Conservation (phyloP, 2,888 invertebrate species). For the Catocala fraxini region DNA sequence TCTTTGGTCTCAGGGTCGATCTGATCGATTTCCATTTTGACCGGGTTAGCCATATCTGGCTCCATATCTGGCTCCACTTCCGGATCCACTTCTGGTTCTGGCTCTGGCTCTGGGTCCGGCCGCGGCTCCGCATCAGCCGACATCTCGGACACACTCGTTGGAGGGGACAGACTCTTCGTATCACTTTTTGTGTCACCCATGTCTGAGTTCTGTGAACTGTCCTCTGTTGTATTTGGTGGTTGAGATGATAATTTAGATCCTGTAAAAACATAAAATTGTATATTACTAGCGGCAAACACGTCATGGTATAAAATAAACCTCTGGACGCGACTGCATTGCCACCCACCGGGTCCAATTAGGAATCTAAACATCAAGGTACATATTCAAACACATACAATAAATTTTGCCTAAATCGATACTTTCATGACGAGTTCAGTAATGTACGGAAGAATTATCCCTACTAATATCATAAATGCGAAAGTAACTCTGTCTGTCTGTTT, state of each 20-base stretch:
- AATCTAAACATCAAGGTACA: too few species aligned
- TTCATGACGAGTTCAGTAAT: too few species aligned
- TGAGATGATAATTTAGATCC: conserved; percentile 62
- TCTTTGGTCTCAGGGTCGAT: conserved; percentile 53
- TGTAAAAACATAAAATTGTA: conserved; percentile 33
- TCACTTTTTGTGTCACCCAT: conserved; percentile 77
- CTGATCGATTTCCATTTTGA: conserved; percentile 58
- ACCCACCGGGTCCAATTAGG: too few species aligned
- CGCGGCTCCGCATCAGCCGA: conserved; percentile 64
- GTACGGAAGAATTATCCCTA: too few species aligned
- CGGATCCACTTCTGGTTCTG: conserved; percentile 10
- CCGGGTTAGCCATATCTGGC: conserved; percentile 13
- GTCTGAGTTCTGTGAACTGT: conserved; percentile 79
- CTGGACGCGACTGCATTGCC: too few species aligned
- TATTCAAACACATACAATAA: too few species aligned
- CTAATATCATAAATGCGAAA: too few species aligned
- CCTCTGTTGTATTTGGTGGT: conserved; percentile 71
- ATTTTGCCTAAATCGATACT: too few species aligned
- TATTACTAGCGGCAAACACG: background rate
- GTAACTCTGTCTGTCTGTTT: too few species aligned
- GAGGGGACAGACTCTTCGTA: conserved; percentile 74
- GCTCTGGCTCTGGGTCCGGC: conserved; percentile 24
- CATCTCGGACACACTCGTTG: conserved; percentile 71
- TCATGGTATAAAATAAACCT: too few species aligned
- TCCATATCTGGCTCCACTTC: conserved; percentile 18